These are phyloP conservation scores for Venusia cambrica DNA, from an alignment of 2,888 invertebrate species.

Conservation along the genomic window DNA sequence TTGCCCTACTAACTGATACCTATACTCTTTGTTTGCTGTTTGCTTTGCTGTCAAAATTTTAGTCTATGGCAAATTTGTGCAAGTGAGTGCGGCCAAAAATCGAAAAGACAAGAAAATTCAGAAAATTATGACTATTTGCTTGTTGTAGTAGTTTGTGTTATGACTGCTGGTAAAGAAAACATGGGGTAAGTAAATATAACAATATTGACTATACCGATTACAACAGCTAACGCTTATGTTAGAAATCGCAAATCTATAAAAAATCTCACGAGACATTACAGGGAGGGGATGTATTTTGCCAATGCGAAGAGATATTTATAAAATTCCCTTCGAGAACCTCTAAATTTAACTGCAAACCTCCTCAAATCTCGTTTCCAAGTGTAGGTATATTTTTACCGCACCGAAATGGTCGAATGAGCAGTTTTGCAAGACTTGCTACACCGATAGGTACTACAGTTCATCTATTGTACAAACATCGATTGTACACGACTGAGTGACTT, in stretches of 20 bases:
- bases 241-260: constrained; percentile 28
- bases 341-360: constrained; percentile 14
- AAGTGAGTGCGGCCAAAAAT: constrained; percentile 51
- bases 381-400: constrained; percentile 1
- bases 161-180: constrained; percentile 91
- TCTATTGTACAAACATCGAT: constrained; percentile 63
- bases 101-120: constrained; percentile 63
- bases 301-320: constrained; percentile 73
- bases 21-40: no score
- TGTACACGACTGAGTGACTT: constrained; percentile 65
- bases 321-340: constrained; percentile 38
- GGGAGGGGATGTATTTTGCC: constrained; percentile 79
- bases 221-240: constrained; percentile 7
- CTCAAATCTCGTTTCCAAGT: not conserved
- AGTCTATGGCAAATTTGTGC: constrained; percentile 52
- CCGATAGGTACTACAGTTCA: constrained; percentile 25
- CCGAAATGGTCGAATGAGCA: not conserved
- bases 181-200: constrained; percentile 85
- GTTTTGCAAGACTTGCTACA: constrained; percentile 22
- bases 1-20: no score
- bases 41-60: constrained; percentile 18
- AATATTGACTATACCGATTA: constrained; percentile 25
- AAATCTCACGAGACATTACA: constrained; percentile 60
- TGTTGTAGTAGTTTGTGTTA: constrained; percentile 71
- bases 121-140: constrained; percentile 63